Percentiles rank a stretch among this genome's conserved stretches.
Conservation (phyloP, 2,113 vertebrate species). For the Progne subis region DNA sequence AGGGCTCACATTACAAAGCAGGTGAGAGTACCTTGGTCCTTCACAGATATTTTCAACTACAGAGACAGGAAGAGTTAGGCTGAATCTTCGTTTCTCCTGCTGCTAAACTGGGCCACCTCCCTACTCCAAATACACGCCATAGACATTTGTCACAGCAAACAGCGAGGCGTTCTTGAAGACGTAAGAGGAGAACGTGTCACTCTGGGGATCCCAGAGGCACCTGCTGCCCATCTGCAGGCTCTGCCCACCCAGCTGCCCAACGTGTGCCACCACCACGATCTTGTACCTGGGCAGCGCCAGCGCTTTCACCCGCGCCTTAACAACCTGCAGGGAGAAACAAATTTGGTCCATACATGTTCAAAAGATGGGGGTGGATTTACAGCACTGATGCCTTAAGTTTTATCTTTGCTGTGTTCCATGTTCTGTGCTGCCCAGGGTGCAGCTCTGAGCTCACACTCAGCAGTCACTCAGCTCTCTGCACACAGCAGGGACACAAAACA, state of each 20-base stretch:
- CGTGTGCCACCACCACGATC: conserved; percentile 81
- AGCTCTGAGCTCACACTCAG: background rate
- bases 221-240: conserved; percentile 85
- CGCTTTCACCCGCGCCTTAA: conserved; percentile 84
- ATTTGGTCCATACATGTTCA: rapidly evolving
- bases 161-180: conserved; percentile 86
- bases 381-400: background rate
- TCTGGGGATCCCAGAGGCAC: conserved; percentile 86
- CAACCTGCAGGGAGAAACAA: conserved; percentile 69
- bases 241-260: conserved; percentile 84
- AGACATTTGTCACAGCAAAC: conserved; percentile 85
- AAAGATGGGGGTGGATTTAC: rapidly evolving
- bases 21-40: background rate
- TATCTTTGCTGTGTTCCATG: rapidly evolving
- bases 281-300: conserved; percentile 86
- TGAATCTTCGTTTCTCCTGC: background rate
- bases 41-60: background rate
- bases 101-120: background rate
- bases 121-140: conserved; percentile 86
- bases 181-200: conserved; percentile 78
- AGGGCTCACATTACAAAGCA: background rate
- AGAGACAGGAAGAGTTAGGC: background rate
- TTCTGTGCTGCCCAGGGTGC: background rate
- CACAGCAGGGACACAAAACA: too few species aligned
- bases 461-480: background rate